Percentiles rank a stretch among this genome's conserved stretches.
Evolutionary conservation across 2,113 vertebrate species (phyloP).

Genomic region (Hypomesus transpacificus): DNA sequence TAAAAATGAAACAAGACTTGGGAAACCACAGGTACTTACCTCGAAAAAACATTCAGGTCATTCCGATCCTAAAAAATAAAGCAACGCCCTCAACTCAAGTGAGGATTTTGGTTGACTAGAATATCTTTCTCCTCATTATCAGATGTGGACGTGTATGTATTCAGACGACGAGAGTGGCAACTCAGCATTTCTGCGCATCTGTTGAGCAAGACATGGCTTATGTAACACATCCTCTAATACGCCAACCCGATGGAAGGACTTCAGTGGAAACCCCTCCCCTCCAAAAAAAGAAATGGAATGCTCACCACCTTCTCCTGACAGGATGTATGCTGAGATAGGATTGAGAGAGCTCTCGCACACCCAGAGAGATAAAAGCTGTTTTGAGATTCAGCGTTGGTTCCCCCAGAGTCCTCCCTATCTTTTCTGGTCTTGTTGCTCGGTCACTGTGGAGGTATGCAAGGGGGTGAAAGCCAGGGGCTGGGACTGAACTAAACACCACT

Average conservation of each 20-base stretch:
- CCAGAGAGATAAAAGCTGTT: conserved; percentile 22
- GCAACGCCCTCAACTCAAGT: too few relatives aligned
- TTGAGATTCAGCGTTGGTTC: neutral
- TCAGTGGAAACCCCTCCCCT: conserved; percentile 4
- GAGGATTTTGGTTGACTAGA: too few relatives aligned
- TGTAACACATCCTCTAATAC: neutral
- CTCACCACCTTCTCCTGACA: conserved; percentile 5
- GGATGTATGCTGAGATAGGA: conserved; percentile 22
- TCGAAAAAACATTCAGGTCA: too few relatives aligned
- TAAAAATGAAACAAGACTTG: neutral
- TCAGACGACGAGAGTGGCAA: too few relatives aligned
- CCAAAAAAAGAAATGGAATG: neutral
- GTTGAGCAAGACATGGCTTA: neutral
- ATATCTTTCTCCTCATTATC: too few relatives aligned
- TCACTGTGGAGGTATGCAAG: neutral
- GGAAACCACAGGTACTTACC: too few relatives aligned
- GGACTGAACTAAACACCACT: too few relatives aligned
- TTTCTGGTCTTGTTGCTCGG: neutral
- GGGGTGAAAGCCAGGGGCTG: too few relatives aligned
- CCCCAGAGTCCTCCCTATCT: neutral
- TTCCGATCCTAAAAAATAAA: too few relatives aligned
- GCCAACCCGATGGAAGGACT: conserved; percentile 1
- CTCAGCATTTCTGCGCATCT: too few relatives aligned
- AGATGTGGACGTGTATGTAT: too few relatives aligned
- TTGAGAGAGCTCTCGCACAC: conserved; percentile 14